phyloP scores from a whole-genome alignment of 2,113 vertebrate species.

The Zootoca vivipara region DNA sequence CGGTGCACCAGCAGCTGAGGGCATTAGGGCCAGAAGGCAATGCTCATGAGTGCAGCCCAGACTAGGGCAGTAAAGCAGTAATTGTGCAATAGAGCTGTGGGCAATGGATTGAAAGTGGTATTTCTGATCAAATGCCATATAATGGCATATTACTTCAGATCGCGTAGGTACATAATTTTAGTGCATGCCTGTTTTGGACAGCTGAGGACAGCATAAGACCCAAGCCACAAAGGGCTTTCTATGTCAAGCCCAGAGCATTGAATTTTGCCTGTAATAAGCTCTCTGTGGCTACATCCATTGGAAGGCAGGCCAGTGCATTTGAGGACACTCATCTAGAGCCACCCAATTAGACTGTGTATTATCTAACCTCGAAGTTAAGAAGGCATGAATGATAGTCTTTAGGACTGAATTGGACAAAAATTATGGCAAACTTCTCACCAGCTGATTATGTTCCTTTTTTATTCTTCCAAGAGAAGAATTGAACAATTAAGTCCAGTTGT shows the following conservation, averaged over 20 bases:
- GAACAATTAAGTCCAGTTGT: neutral
- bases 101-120: neutral
- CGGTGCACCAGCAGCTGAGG: too few relatives aligned
- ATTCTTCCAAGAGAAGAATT: neutral
- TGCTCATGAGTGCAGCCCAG: neutral
- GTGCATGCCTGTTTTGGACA: neutral
- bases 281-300: neutral
- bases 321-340: neutral
- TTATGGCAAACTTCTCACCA: neutral
- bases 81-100: neutral
- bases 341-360: neutral
- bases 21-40: neutral
- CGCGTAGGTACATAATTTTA: neutral
- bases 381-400: neutral
- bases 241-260: neutral
- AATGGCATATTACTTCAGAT: too few relatives aligned
- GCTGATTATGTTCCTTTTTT: neutral
- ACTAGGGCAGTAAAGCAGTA: neutral
- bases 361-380: neutral
- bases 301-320: neutral
- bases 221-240: neutral
- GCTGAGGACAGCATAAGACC: neutral
- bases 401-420: neutral
- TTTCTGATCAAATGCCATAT: neutral
- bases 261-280: neutral